Evolutionary conservation across 2,797 vertebrate genomes (phyloP).

Genomic region (Bradypodion ventrale): DNA sequence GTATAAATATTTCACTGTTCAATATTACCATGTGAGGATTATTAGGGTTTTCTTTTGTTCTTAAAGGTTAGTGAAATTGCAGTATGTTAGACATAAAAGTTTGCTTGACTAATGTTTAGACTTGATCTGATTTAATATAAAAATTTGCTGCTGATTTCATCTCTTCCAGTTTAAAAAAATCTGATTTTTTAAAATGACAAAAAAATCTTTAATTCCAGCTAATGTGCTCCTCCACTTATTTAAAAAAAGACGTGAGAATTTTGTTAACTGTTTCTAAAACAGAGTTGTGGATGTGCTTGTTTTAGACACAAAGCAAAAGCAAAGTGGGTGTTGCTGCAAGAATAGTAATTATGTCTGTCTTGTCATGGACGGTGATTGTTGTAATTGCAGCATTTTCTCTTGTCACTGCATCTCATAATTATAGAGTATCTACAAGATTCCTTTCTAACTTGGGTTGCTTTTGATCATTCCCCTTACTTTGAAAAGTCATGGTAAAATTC

Average conservation of each 20-base stretch:
- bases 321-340: constrained; percentile 74
- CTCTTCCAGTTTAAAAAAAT: constrained; percentile 14
- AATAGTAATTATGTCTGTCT: constrained; percentile 83
- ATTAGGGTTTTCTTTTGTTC: not conserved
- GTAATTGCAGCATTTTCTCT: constrained; percentile 85
- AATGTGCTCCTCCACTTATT: constrained; percentile 39
- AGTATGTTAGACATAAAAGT: not conserved
- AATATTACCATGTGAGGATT: not conserved
- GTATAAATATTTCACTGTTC: not conserved
- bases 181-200: constrained; percentile 18
- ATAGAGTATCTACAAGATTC: constrained; percentile 76
- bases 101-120: not conserved
- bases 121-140: not conserved
- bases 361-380: constrained; percentile 79
- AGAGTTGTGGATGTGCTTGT: constrained; percentile 60
- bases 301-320: constrained; percentile 71
- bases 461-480: constrained; percentile 73
- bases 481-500: constrained; percentile 69
- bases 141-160: constrained; percentile 11
- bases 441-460: constrained; percentile 67
- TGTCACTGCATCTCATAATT: constrained; percentile 86
- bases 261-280: constrained; percentile 47
- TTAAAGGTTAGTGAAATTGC: not conserved
- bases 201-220: constrained; percentile 28
- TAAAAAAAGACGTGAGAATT: constrained; percentile 43